These are phyloP conservation scores for Cerastis leucographa DNA, from an alignment of 2,888 invertebrate genomes.

Conservation along the genomic window DNA sequence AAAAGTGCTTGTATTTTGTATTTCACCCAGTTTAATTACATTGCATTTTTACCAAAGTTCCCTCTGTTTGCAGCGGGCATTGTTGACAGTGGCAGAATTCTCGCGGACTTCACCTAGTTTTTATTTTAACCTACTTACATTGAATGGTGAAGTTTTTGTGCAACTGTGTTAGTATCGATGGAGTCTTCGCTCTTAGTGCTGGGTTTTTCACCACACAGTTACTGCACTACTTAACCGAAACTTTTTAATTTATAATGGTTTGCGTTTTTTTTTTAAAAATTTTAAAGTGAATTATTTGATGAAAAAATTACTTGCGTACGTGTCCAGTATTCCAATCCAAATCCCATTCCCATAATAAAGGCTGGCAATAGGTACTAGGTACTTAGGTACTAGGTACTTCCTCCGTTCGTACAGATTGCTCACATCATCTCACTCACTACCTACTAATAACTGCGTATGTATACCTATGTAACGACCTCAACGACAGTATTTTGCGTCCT, in stretches of 20 bases:
- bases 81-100: constrained; percentile 52
- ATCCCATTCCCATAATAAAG: not conserved
- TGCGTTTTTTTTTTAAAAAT: not conserved
- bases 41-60: constrained; percentile 50
- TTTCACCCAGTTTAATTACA: constrained; percentile 44
- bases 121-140: constrained; percentile 52
- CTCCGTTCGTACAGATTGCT: not conserved
- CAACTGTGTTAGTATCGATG: constrained; percentile 38
- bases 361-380: not conserved
- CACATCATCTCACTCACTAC: not conserved
- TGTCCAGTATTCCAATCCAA: not conserved
- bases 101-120: constrained; percentile 38
- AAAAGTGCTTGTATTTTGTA: constrained; percentile 43
- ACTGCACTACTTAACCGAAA: constrained; percentile 22
- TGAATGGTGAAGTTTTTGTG: constrained; percentile 44
- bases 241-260: constrained; percentile 25
- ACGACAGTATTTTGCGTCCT: constrained; percentile 12
- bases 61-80: constrained; percentile 45
- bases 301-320: too few species aligned
- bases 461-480: not conserved
- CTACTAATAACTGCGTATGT: not conserved
- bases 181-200: constrained; percentile 27
- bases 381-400: not conserved
- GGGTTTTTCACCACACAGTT: constrained; percentile 31
- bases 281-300: not conserved